Evolutionary conservation across 2,888 invertebrate genomes (phyloP).

Genomic region (Augiades crinisus): DNA sequence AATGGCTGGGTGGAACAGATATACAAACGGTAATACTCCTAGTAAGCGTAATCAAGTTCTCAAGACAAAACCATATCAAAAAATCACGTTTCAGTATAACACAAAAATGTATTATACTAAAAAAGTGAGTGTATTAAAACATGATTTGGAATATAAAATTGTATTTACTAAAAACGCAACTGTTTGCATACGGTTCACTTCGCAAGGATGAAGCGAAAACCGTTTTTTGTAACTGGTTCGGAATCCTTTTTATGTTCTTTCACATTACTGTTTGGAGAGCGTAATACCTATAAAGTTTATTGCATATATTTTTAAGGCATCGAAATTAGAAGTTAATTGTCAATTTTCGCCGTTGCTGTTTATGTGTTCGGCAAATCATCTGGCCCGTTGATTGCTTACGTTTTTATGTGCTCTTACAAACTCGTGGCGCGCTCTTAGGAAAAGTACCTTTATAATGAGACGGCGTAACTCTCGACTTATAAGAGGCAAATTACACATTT

Average conservation of each 20-base stretch:
- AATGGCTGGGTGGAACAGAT: too few relatives aligned
- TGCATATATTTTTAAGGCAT: conserved; percentile 67
- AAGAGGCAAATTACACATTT: not conserved
- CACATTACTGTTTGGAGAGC: conserved; percentile 44
- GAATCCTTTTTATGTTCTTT: conserved; percentile 35
- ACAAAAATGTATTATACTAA: too few relatives aligned
- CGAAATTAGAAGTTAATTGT: conserved; percentile 71
- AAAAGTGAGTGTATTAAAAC: too few relatives aligned
- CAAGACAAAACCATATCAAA: too few relatives aligned
- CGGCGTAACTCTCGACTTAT: conserved; percentile 5
- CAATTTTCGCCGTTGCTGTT: conserved; percentile 70
- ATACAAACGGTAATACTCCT: too few relatives aligned
- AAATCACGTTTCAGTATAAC: too few relatives aligned
- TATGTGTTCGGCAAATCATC: conserved; percentile 71
- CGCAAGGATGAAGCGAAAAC: conserved; percentile 7
- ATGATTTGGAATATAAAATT: too few relatives aligned
- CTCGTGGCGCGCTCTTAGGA: conserved; percentile 41
- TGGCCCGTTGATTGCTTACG: conserved; percentile 71
- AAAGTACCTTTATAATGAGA: conserved; percentile 26
- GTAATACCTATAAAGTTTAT: conserved; percentile 56
- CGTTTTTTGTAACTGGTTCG: conserved; percentile 25
- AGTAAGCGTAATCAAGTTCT: too few relatives aligned
- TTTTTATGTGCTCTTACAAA: conserved; percentile 74
- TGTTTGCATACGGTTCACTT: not conserved
- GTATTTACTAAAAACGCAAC: not conserved